Evolutionary conservation across 2,113 vertebrate genomes (phyloP), one percentile per base, ranked within the genome.

Genomic region (Misgurnus anguillicaudatus): DNA sequence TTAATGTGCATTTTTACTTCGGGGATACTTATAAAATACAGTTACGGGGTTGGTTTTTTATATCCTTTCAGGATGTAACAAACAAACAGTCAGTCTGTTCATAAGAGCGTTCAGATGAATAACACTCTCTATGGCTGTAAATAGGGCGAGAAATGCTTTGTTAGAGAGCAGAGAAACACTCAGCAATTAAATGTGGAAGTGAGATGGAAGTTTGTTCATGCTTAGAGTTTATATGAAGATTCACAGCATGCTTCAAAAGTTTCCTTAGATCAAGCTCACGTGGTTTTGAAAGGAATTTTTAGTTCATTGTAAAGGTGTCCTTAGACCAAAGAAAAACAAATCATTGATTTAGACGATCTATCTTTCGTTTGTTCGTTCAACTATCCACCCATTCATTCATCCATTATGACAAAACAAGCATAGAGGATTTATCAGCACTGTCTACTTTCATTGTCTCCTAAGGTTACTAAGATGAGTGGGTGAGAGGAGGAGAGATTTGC

Each of bases 101-200:
- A 51, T 21, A 61, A 24, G 4, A 51, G 9, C 36, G 38, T 79
- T 78, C 58, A 57, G 21, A 75, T 53, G 65, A 55, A 65, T 62
- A 45, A 51, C 55, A 62, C 42, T 53, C 64, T 31, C 11, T 48
- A 77, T 58, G 64, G 68, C 58, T 79, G 60, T 24, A 61, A 75
- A 68, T 21, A 31, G 61, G 57, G 51, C 9, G 31, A 79, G 14
- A 1, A 13, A 13, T 36, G 24, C 45, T 74, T 78, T 55, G 31
- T 67, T n/a, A 60, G 48, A 80, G 65, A 80, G 38, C 36, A 55
- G 69, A 63, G 13, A 68, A 75, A 63, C 72, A 70, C 69, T 31
- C 11, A 47, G 76, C 81, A 82, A 21, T 57, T 74, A 80, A 48
- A 63, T 47, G 51, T 21, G 31, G 47, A 73, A 62, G 55, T 48